Conservation (phyloP, 1,140 invertebrate species). For the Ericerus pela region DNA sequence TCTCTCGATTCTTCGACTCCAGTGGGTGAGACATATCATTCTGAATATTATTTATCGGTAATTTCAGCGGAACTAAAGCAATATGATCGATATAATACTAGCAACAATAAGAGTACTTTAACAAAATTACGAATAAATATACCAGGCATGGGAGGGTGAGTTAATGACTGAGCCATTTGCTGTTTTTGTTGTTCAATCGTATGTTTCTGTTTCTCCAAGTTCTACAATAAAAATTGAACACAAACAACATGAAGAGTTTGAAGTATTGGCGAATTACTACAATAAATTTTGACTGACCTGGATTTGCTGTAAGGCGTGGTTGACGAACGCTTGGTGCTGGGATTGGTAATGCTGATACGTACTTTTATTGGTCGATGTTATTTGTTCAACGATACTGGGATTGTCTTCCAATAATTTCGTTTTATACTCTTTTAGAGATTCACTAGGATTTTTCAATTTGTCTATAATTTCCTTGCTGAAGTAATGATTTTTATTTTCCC, state of each 20-base stretch:
- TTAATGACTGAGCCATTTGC: background rate
- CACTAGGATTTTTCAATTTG: conserved; percentile 59
- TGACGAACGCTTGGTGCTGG: conserved; percentile 88
- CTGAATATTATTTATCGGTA: conserved; percentile 26
- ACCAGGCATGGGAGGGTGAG: no score
- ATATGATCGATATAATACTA: background rate
- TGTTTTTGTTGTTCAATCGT: conserved; percentile 18
- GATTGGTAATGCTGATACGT: conserved; percentile 72
- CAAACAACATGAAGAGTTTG: conserved; percentile 14
- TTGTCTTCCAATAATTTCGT: conserved; percentile 62
- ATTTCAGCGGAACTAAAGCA: background rate
- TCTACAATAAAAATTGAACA: conserved; percentile 16
- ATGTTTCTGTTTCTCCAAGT: conserved; percentile 18
- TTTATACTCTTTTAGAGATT: conserved; percentile 70
- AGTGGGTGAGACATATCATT: conserved; percentile 17
- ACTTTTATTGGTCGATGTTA: conserved; percentile 55
- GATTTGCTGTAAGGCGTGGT: conserved; percentile 76
- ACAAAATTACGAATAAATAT: no score
- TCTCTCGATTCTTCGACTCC: conserved; percentile 10
- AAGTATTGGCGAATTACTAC: conserved; percentile 13
- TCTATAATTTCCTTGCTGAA: conserved; percentile 72
- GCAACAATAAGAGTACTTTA: background rate
- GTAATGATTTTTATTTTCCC: conserved; percentile 93
- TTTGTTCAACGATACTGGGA: conserved; percentile 53
- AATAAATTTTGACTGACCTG: conserved; percentile 35